phyloP scores from a whole-genome alignment of 2,888 invertebrate species.

The Sphinx pinastri region DNA sequence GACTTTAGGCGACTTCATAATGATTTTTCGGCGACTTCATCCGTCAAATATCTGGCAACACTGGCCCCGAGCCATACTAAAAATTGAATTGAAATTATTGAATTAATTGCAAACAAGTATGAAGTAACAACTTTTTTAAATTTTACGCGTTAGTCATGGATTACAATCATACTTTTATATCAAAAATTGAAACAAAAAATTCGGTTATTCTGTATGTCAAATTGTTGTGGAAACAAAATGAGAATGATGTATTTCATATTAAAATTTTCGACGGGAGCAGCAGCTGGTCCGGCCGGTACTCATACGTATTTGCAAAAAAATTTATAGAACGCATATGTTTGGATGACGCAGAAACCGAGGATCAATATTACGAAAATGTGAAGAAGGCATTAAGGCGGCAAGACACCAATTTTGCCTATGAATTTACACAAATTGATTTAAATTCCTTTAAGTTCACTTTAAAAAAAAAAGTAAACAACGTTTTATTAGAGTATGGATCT shows the following conservation, averaged over 20 bases:
- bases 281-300: conserved; percentile 63
- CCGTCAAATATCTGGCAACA: too few relatives aligned
- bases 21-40: too few relatives aligned
- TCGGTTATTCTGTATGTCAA: conserved; percentile 49
- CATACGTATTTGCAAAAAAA: conserved; percentile 50
- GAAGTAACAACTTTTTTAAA: too few relatives aligned
- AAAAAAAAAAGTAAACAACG: conserved; percentile 58
- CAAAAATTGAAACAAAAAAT: conserved; percentile 51
- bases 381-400: conserved; percentile 44
- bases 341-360: conserved; percentile 50
- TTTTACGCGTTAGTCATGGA: too few relatives aligned
- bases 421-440: conserved; percentile 43
- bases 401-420: conserved; percentile 44
- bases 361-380: conserved; percentile 55
- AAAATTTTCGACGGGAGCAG: conserved; percentile 54
- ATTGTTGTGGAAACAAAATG: conserved; percentile 56
- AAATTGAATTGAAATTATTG: too few relatives aligned
- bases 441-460: conserved; percentile 56
- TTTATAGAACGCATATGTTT: conserved; percentile 42
- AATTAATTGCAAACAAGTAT: too few relatives aligned
- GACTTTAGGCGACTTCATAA: too few relatives aligned
- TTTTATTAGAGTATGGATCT: conserved; percentile 53
- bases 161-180: conserved; percentile 39
- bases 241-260: conserved; percentile 57
- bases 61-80: too few relatives aligned